phyloP scores from a whole-genome alignment of 1,140 invertebrate species.

The Dufourea novaeangliae region DNA sequence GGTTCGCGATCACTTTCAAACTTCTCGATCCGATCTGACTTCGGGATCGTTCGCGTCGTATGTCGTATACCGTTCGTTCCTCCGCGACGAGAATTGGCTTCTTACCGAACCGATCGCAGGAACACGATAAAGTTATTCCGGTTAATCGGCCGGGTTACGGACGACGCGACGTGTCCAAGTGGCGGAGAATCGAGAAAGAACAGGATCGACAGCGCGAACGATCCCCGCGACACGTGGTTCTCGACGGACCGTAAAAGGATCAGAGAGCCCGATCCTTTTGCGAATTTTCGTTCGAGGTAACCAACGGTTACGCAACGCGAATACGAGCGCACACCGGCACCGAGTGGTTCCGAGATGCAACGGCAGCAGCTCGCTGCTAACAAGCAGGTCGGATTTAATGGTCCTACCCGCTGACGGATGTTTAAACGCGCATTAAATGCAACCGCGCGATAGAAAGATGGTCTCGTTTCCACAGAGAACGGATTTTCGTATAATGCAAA shows the following conservation, averaged over 20 bases:
- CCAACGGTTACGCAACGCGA: too few relatives aligned
- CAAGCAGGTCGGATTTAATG: constrained; percentile 69
- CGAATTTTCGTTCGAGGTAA: constrained; percentile 50
- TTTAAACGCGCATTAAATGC: constrained; percentile 67
- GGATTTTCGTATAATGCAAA: neutral
- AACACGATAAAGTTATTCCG: too few relatives aligned
- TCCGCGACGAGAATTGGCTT: too few relatives aligned
- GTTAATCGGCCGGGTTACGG: too few relatives aligned
- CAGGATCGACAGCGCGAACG: neutral
- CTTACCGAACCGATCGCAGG: too few relatives aligned
- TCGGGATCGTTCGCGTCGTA: too few relatives aligned
- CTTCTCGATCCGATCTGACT: constrained; percentile 29
- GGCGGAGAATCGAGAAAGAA: too few relatives aligned
- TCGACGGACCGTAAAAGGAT: constrained; percentile 39
- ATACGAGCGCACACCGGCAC: neutral
- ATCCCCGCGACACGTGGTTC: neutral
- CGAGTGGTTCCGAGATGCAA: neutral
- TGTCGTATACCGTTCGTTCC: too few relatives aligned
- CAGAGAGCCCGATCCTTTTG: too few relatives aligned
- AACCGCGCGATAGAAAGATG: constrained; percentile 40
- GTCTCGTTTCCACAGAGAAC: constrained; percentile 19
- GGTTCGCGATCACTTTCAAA: constrained; percentile 10
- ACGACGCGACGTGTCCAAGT: too few relatives aligned
- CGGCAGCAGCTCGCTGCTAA: constrained; percentile 46
- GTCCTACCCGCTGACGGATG: constrained; percentile 64